Percentiles rank a stretch among this genome's conserved stretches.
Evolutionary conservation across 2,797 vertebrate species (phyloP).

Genomic region (Spinus olivaceus): DNA sequence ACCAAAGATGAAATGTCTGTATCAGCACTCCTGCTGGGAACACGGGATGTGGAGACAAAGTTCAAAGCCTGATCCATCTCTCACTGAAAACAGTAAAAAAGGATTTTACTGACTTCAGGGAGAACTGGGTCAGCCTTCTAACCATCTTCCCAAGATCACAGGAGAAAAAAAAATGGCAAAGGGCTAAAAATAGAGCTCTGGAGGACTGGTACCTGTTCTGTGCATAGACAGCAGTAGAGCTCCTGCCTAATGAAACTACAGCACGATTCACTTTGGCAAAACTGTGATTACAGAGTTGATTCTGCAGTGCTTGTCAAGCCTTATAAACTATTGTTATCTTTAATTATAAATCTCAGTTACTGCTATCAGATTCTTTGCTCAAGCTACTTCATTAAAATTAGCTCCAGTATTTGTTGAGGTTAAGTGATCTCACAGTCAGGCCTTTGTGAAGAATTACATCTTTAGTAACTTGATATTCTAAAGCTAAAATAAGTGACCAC

Average conservation of each 20-base stretch:
- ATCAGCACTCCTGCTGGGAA: background rate
- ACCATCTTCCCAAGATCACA: background rate
- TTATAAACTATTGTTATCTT: background rate
- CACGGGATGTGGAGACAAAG: background rate
- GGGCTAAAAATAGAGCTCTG: background rate
- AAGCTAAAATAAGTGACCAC: background rate
- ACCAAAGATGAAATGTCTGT: background rate
- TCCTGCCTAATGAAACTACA: background rate
- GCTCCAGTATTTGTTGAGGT: background rate
- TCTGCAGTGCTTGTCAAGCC: background rate
- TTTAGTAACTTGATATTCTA: slow-evolving; percentile 32
- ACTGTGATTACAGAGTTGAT: background rate
- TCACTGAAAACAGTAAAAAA: background rate
- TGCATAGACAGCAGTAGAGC: background rate
- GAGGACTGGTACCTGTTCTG: background rate
- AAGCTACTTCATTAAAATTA: background rate
- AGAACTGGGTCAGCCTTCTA: background rate
- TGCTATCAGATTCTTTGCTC: background rate
- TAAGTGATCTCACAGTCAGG: background rate
- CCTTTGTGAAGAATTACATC: background rate
- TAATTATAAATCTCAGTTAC: background rate
- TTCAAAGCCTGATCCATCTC: slow-evolving; percentile 9
- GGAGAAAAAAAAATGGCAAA: background rate
- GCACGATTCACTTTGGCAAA: background rate
- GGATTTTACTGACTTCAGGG: background rate